phyloP scores from a whole-genome alignment of 2,113 vertebrate genomes.

The Ifrita kowaldi region DNA sequence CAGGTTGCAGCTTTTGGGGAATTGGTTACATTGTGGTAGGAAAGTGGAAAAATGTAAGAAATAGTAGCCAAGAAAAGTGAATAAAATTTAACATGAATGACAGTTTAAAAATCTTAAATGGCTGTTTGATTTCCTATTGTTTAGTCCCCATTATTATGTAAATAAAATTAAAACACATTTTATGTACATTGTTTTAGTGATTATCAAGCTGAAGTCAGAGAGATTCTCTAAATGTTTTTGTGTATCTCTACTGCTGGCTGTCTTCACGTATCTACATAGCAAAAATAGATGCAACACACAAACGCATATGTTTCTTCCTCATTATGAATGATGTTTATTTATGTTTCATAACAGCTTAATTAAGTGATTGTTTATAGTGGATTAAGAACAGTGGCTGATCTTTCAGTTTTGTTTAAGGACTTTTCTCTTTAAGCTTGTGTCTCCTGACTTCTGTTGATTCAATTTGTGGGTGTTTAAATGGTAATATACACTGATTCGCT shows the following conservation, averaged over 20 bases:
- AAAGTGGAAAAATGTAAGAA: not conserved
- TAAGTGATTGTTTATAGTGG: not conserved
- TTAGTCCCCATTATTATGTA: not conserved
- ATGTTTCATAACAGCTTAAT: not conserved
- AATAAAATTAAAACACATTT: not conserved
- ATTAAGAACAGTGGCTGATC: not conserved
- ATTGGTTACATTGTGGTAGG: not conserved
- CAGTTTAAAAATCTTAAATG: not conserved
- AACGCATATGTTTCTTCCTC: not conserved
- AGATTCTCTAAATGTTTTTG: not conserved
- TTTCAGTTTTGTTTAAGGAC: not conserved
- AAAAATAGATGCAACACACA: not conserved
- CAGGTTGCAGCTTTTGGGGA: not conserved
- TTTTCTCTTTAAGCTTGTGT: not conserved
- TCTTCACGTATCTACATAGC: not conserved
- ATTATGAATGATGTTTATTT: not conserved
- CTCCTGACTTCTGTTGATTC: not conserved
- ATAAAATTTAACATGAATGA: not conserved
- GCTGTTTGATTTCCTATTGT: not conserved
- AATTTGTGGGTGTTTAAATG: not conserved
- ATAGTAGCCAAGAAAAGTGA: not conserved
- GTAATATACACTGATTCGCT: not conserved
- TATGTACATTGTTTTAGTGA: accelerated
- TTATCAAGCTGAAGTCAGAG: not conserved
- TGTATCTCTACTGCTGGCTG: not conserved